A percentile compares a stretch with the other conserved stretches of the same genome.
Conservation (phyloP, 2,113 vertebrate genomes). For the Ophiodon elongatus region DNA sequence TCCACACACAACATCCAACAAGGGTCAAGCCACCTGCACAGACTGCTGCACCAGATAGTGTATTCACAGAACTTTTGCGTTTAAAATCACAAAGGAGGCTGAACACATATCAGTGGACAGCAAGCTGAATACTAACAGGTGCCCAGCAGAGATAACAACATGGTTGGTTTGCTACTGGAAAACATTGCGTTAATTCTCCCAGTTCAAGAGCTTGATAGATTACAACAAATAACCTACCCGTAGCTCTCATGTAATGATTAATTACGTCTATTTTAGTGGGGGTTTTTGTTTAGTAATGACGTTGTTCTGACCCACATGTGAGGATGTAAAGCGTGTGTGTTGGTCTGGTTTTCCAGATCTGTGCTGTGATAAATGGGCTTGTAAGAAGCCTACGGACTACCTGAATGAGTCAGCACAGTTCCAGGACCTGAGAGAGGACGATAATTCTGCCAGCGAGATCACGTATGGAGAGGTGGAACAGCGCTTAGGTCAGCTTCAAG, state of each 20-base stretch:
- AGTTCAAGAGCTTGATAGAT: slow-evolving; percentile 71
- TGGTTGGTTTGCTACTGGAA: slow-evolving; percentile 60
- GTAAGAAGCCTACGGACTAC: slow-evolving; percentile 82
- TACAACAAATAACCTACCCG: slow-evolving; percentile 50
- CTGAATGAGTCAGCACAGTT: slow-evolving; percentile 87
- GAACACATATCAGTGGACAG: slow-evolving; percentile 44
- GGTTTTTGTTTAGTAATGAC: slow-evolving; percentile 58
- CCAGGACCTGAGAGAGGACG: slow-evolving; percentile 86
- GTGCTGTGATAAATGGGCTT: slow-evolving; percentile 87
- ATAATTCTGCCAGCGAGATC: slow-evolving; percentile 93
- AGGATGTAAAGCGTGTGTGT: slow-evolving; percentile 69
- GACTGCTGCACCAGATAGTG: slow-evolving; percentile 51
- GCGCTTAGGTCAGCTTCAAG: slow-evolving; percentile 94
- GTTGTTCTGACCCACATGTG: slow-evolving; percentile 73
- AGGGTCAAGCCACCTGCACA: slow-evolving; percentile 38
- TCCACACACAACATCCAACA: not conserved
- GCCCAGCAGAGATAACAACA: slow-evolving; percentile 80
- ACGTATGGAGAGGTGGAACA: slow-evolving; percentile 97
- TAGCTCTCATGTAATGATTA: slow-evolving; percentile 70
- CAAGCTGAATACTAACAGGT: slow-evolving; percentile 64
- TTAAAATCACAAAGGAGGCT: slow-evolving; percentile 55
- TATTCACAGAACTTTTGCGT: slow-evolving; percentile 51
- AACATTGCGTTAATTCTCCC: slow-evolving; percentile 53
- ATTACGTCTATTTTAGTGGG: slow-evolving; percentile 75
- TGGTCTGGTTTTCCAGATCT: slow-evolving; percentile 84